phyloP scores from a whole-genome alignment of 1,140 invertebrate genomes.

The Calycopis cecrops region DNA sequence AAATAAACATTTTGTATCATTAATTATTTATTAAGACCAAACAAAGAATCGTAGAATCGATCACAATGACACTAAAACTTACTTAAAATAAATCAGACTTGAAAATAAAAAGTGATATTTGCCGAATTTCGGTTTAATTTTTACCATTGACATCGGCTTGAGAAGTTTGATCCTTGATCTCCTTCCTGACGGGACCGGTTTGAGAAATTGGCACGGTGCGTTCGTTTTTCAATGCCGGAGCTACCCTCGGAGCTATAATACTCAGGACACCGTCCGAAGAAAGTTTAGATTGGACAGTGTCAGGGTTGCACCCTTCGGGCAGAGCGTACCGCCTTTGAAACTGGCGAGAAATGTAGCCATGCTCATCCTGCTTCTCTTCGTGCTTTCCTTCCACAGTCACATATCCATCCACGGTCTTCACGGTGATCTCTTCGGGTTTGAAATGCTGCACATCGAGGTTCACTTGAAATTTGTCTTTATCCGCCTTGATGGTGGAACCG shows the following conservation, averaged over 20 bases:
- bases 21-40: background rate
- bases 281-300: constrained; percentile 79
- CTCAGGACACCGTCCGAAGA: constrained; percentile 85
- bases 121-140: constrained; percentile 8
- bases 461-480: constrained; percentile 77
- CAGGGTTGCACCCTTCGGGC: constrained; percentile 81
- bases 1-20: too few relatives aligned
- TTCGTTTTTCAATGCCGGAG: constrained; percentile 71
- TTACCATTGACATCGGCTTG: constrained; percentile 33
- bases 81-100: constrained; percentile 1
- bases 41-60: background rate
- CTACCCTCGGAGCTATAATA: constrained; percentile 78
- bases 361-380: constrained; percentile 84
- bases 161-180: constrained; percentile 47
- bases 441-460: constrained; percentile 91
- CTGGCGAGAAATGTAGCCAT: constrained; percentile 83
- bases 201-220: constrained; percentile 78
- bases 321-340: constrained; percentile 82
- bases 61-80: constrained; percentile 1
- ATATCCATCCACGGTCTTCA: constrained; percentile 84
- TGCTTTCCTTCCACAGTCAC: constrained; percentile 84
- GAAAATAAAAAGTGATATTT: background rate
- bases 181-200: constrained; percentile 75
- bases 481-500: constrained; percentile 82
- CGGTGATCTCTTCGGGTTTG: constrained; percentile 86